phyloP scores from a whole-genome alignment of 2,888 invertebrate genomes.

The Thalpophila matura region DNA sequence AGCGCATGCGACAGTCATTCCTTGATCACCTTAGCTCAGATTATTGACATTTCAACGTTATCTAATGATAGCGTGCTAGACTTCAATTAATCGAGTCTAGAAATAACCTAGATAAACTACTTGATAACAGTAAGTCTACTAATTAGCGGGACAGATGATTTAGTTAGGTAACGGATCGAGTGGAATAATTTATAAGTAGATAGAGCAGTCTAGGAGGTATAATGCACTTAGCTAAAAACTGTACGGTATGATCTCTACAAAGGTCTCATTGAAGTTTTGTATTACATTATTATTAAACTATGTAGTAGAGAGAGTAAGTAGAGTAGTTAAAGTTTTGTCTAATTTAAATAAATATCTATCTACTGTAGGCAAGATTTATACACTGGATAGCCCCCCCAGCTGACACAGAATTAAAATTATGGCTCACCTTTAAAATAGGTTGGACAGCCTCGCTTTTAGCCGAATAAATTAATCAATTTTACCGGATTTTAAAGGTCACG shows the following conservation, averaged over 20 bases:
- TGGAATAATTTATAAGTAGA: background rate
- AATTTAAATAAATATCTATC: too few relatives aligned
- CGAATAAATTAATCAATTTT: too few relatives aligned
- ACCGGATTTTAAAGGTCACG: too few relatives aligned
- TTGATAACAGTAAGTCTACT: slow-evolving; percentile 17
- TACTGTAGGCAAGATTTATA: too few relatives aligned
- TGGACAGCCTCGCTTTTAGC: too few relatives aligned
- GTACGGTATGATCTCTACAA: background rate
- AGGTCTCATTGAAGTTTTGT: too few relatives aligned
- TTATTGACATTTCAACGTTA: slow-evolving; percentile 12
- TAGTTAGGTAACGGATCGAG: background rate
- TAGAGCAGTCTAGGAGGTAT: background rate
- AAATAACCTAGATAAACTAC: slow-evolving; percentile 31
- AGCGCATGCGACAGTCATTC: background rate
- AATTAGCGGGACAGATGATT: slow-evolving; percentile 15
- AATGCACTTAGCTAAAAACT: background rate
- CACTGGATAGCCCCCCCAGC: too few relatives aligned
- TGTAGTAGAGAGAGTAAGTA: too few relatives aligned
- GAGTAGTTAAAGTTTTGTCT: too few relatives aligned
- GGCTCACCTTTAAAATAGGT: too few relatives aligned
- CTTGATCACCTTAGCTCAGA: background rate
- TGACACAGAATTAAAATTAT: too few relatives aligned
- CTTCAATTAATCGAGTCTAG: slow-evolving; percentile 29
- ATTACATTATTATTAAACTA: too few relatives aligned
- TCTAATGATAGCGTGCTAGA: slow-evolving; percentile 9